A percentile compares a stretch with the other conserved stretches of the same genome.
Evolutionary conservation across 1,140 invertebrate species (phyloP).

Genomic region (Pachyrhynchus sulphureomaculatus): DNA sequence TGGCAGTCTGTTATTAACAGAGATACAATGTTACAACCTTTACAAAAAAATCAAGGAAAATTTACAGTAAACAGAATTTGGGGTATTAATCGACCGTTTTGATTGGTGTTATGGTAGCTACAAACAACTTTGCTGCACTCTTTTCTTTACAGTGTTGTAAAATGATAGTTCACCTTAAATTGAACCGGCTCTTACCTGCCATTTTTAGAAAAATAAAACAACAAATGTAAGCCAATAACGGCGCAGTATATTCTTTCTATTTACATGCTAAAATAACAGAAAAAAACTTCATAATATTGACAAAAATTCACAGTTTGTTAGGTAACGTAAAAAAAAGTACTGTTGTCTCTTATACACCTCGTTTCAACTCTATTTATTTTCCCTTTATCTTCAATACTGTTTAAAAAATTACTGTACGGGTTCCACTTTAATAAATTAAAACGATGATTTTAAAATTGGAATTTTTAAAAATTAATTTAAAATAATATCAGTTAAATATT

Average conservation of each 20-base stretch:
- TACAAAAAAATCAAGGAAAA: too few relatives aligned
- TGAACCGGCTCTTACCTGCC: too few relatives aligned
- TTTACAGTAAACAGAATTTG: too few relatives aligned
- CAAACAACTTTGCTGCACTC: too few relatives aligned
- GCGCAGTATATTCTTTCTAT: constrained; percentile 17
- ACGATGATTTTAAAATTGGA: constrained; percentile 1
- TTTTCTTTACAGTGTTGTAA: too few relatives aligned
- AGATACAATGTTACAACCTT: too few relatives aligned
- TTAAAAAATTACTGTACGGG: neutral
- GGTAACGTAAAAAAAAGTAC: too few relatives aligned
- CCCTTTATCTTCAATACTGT: neutral
- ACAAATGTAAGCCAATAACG: too few relatives aligned
- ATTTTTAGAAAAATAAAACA: neutral
- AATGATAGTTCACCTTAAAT: too few relatives aligned
- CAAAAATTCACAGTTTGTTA: neutral
- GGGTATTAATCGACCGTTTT: too few relatives aligned
- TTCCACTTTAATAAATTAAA: neutral
- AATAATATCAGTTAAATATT: neutral
- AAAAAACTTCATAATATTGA: constrained; percentile 7
- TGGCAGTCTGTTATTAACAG: too few relatives aligned
- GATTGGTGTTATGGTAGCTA: too few relatives aligned
- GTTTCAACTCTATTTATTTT: neutral
- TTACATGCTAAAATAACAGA: constrained; percentile 33
- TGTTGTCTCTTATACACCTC: neutral
- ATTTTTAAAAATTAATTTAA: neutral